Conservation (phyloP, 2,797 vertebrate species). For the Mormyrus hasselquistii region DNA sequence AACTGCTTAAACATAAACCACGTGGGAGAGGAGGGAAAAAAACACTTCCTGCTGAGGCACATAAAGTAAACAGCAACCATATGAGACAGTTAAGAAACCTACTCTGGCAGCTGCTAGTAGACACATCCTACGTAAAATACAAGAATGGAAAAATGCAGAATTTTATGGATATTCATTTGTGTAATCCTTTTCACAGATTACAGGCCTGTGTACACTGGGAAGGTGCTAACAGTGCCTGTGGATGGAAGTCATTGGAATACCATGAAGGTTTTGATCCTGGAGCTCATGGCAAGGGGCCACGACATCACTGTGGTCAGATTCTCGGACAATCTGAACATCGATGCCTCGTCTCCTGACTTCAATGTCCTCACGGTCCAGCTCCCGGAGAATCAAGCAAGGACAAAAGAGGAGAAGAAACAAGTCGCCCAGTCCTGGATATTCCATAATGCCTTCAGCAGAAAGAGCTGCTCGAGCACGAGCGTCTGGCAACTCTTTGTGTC, state of each 20-base stretch:
- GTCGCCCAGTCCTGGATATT: slow-evolving; percentile 29
- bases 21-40: neutral
- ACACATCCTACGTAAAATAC: neutral
- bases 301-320: slow-evolving; percentile 26
- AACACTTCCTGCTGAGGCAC: neutral
- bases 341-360: slow-evolving; percentile 30
- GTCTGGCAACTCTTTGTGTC: slow-evolving; percentile 25
- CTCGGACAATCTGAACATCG: slow-evolving; percentile 23
- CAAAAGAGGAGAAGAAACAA: slow-evolving; percentile 24
- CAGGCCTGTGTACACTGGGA: neutral
- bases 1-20: slow-evolving; percentile 16
- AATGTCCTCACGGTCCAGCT: slow-evolving; percentile 23
- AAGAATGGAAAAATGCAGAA: neutral
- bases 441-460: slow-evolving; percentile 24
- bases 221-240: slow-evolving; percentile 26
- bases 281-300: slow-evolving; percentile 28
- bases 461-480: neutral
- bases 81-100: neutral
- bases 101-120: neutral
- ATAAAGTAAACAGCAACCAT: slow-evolving; percentile 3
- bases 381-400: neutral
- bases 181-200: neutral
- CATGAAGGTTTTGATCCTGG: slow-evolving; percentile 37
- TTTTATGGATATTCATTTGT: neutral
- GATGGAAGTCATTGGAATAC: slow-evolving; percentile 38